Evolutionary conservation across 2,113 vertebrate species (phyloP).

Genomic region (Zapus hudsonius): DNA sequence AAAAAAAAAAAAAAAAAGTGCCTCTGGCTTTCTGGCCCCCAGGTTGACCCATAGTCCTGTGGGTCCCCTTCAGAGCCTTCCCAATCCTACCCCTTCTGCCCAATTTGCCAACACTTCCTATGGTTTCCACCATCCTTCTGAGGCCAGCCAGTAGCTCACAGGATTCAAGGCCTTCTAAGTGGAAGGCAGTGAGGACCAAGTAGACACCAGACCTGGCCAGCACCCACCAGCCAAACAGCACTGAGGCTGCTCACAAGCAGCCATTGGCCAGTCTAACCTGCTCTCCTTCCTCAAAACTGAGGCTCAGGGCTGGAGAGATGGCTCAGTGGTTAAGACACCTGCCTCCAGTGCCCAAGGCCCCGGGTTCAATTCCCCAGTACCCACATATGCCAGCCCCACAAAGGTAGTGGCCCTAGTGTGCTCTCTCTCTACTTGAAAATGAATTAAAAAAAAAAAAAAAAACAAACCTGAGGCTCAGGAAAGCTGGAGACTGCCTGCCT

Average conservation of each 20-base stretch:
- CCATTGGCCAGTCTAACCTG: not conserved
- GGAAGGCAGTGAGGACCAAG: not conserved
- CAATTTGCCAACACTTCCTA: not conserved
- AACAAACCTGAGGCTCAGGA: not conserved
- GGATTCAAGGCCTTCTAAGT: not conserved
- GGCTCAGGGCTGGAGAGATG: too few relatives aligned
- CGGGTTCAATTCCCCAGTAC: too few relatives aligned
- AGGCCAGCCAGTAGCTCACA: not conserved
- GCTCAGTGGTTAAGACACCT: too few relatives aligned
- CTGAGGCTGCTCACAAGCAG: not conserved
- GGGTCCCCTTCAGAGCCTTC: not conserved
- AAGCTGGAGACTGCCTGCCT: accelerated
- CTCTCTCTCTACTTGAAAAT: too few relatives aligned
- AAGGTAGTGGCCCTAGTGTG: too few relatives aligned
- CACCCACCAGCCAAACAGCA: not conserved
- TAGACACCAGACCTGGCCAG: not conserved
- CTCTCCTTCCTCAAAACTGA: too few relatives aligned
- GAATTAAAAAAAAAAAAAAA: too few relatives aligned
- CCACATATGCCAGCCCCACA: too few relatives aligned
- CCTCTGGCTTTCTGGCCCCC: too few relatives aligned
- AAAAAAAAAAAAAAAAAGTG: too few relatives aligned
- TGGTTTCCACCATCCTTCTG: not conserved
- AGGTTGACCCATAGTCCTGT: not conserved
- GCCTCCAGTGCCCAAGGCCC: too few relatives aligned
- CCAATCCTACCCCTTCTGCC: not conserved